Base-by-base conservation (phyloP, 2,113 vertebrate species). In the Kryptolebias marmoratus region DNA sequence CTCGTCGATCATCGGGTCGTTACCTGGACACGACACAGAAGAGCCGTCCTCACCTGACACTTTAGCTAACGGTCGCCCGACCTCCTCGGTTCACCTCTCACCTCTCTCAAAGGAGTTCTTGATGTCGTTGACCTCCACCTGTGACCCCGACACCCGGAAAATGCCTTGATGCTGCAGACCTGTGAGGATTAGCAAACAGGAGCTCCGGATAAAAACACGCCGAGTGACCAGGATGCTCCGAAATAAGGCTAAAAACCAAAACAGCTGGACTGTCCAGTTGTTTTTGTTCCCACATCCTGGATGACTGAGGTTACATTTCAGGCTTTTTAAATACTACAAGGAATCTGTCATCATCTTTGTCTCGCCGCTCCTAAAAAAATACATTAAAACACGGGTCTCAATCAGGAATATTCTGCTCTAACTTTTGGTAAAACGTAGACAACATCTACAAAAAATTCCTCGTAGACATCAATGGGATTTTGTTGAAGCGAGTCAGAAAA, bases 21-120 rank as follows among this genome's bases (percentile, higher is more conserved):
- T 97, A 91, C 98, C 98, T 98, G 84, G 71, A 87, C 79, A 85
- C 92, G 83, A 83, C 87, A 87, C 27, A 72, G 1, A 63, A n/a
- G 4, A 22, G 3, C 2, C 22, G 50, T 48, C n/a, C 16, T 11
- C 7, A 30, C 14, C 7, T n/a, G 2, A 11, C 45, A 1, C 15
- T 52, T 71, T 28, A 32, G 11, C 11, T n/a, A 45, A 1, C 11
- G 1, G 12, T 66, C 58, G 12, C 1, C 48, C 64, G 75, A 72
- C 75, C 53, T 16, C 14, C 9, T 22, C 8, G 0, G 16, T 32
- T 28, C 57, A 49, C 57, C 22, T 52, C 92, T 92, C 93, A 98
- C 98, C 98, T 98, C 97, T 94, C 86, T 99, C 98, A 86, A 99
- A 99, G 55, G 96, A 97, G 92, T 99, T 98, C 93, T 99, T 99